These are phyloP conservation scores for Tetrapedia diversipes DNA, from an alignment of 2,888 invertebrate species.

Conservation along the genomic window DNA sequence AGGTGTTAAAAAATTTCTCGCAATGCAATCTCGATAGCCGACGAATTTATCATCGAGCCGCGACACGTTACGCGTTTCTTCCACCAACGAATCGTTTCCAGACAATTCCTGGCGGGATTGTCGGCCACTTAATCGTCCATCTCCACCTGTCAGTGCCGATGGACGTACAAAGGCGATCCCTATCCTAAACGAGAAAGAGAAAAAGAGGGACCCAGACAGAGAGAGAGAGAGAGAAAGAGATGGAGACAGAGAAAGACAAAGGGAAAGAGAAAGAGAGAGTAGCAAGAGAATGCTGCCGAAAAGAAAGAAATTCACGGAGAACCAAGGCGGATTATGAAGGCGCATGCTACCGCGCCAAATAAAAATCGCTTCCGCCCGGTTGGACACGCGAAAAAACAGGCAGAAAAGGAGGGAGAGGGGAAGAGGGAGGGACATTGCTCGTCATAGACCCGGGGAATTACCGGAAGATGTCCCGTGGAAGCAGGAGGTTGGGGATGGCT, in stretches of 20 bases:
- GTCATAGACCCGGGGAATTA: slow-evolving; percentile 40
- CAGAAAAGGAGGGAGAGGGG: too few species aligned
- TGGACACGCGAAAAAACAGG: slow-evolving; percentile 59
- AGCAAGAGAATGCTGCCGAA: slow-evolving; percentile 63
- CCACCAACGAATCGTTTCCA: slow-evolving; percentile 33
- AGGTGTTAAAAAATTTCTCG: not conserved
- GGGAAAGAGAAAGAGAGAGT: slow-evolving; percentile 59
- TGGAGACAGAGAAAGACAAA: too few species aligned
- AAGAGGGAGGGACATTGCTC: slow-evolving; percentile 53
- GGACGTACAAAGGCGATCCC: slow-evolving; percentile 73
- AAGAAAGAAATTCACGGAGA: slow-evolving; percentile 69
- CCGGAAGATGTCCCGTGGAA: slow-evolving; percentile 46
- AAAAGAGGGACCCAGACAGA: too few species aligned
- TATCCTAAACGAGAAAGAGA: too few species aligned
- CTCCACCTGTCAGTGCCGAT: slow-evolving; percentile 78
- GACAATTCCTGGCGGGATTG: slow-evolving; percentile 65
- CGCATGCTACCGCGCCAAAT: slow-evolving; percentile 66
- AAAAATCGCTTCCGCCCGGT: slow-evolving; percentile 67
- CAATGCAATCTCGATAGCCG: not conserved
- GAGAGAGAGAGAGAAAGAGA: too few species aligned
- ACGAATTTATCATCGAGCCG: slow-evolving; percentile 36
- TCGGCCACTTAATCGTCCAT: slow-evolving; percentile 75
- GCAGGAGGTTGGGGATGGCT: slow-evolving; percentile 11
- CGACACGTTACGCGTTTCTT: slow-evolving; percentile 7
- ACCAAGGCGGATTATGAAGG: slow-evolving; percentile 72